Percentiles rank a stretch among this genome's conserved stretches.
These are phyloP conservation scores for Takifugu ocellatus DNA, from an alignment of 2,797 vertebrate genomes.

Conservation along the genomic window DNA sequence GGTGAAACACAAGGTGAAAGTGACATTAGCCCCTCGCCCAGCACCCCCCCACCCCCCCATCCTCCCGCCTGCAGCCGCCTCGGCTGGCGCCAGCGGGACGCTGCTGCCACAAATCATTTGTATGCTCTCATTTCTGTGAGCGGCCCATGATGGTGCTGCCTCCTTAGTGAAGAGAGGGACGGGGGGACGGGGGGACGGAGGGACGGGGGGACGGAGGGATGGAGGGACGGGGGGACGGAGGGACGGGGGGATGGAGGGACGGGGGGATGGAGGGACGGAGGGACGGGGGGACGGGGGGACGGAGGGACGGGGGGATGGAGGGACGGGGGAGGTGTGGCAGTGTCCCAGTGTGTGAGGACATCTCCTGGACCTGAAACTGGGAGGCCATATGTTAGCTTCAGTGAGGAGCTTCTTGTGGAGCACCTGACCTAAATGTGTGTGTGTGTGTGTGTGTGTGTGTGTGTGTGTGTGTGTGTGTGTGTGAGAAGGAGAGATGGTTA, in stretches of 20 bases:
- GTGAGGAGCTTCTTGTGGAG: constrained; percentile 62
- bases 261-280: neutral
- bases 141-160: constrained; percentile 75
- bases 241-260: constrained; percentile 26
- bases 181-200: constrained; percentile 32
- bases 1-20: constrained; percentile 82
- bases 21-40: constrained; percentile 68
- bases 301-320: constrained; percentile 26
- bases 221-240: constrained; percentile 59
- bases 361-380: constrained; percentile 74
- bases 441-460: constrained; percentile 27
- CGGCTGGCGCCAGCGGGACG: constrained; percentile 71
- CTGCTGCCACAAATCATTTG: constrained; percentile 83
- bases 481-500: too few species aligned
- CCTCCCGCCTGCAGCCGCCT: constrained; percentile 36
- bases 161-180: constrained; percentile 79
- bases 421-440: constrained; percentile 34
- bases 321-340: constrained; percentile 27
- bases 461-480: too few species aligned
- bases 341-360: constrained; percentile 65
- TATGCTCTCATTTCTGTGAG: constrained; percentile 78
- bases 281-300: constrained; percentile 31
- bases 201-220: constrained; percentile 14
- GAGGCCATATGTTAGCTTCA: constrained; percentile 77
- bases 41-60: constrained; percentile 3